phyloP scores from a whole-genome alignment of 2,888 invertebrate genomes.

The Tridacna crocea region DNA sequence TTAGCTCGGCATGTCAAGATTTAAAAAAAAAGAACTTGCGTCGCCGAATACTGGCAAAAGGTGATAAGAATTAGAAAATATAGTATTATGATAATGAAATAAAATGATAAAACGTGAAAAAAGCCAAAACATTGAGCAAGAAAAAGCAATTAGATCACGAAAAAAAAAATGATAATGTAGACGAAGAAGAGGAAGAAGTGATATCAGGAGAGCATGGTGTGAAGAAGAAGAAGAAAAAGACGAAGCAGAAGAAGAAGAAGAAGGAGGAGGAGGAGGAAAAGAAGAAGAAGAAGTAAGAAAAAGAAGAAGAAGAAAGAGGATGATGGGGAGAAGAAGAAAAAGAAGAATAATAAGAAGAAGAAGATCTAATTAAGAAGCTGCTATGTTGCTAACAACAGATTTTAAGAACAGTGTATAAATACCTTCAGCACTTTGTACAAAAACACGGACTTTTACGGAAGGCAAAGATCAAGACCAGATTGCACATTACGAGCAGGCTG shows the following conservation, averaged over 20 bases:
- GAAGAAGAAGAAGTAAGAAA: no score
- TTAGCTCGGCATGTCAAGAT: no score
- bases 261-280: not conserved
- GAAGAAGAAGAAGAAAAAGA: not conserved
- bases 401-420: no score
- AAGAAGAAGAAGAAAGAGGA: no score
- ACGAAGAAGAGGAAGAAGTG: not conserved
- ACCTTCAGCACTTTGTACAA: no score
- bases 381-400: no score
- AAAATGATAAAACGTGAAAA: not conserved
- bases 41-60: not conserved
- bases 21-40: no score
- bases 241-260: not conserved
- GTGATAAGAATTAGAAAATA: not conserved
- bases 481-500: no score
- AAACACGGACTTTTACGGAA: no score
- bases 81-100: not conserved
- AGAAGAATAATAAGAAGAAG: no score
- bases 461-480: no score
- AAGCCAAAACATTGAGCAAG: not conserved
- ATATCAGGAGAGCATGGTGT: not conserved
- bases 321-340: not conserved
- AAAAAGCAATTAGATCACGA: not conserved
- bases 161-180: not conserved
- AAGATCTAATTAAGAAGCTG: no score